Base-by-base conservation (phyloP, 1,140 invertebrate genomes). In the Riptortus pedestris region DNA sequence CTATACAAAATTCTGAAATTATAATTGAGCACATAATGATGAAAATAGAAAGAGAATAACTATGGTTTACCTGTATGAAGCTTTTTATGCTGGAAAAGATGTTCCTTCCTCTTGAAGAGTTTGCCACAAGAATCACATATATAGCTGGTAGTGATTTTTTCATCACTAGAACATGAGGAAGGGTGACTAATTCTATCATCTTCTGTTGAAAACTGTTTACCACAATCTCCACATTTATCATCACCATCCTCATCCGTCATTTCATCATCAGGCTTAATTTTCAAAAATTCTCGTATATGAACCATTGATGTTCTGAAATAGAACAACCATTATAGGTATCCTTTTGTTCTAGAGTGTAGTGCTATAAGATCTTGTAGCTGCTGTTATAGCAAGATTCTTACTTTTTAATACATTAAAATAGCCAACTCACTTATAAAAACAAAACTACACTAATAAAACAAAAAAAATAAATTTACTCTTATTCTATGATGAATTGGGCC, bases 51-150 rank as follows among this genome's bases (percentile, higher is more conserved):
- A n/a, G n/a, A n/a, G n/a, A n/a, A n/a, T n/a, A n/a, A n/a, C n/a
- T n/a, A n/a, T n/a, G n/a, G 16, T 59, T 28, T 63, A 71, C 70
- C 70, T 1, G 85, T 90, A 72, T 93, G 89, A 14, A 82, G 74
- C 69, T 82, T 79, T n/a, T 79, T 73, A 68, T 83, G 82, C 33
- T 82, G 82, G 66, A 81, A 81, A 5, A 83, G 70, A 68, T 83
- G 81, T 68, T 83, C 81, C 74, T 80, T 79, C 64, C 81, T 70
- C 71, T 81, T 82, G 63, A 83, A 83, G 1, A 74, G 76, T 65
- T 83, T 82, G 2, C 72, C 73, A 69, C 81, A 83, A 28, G 80
- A 73, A 48, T 83, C 80, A 69, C 81, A 83, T 51, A 45, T 59
- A 16, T 48, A 66, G 16, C 63, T 60, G 33, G 33, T 59, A 24